Evolutionary conservation across 23 tunicate species (phyloP), one percentile per base, ranked within the genome.

Genomic region (Halocynthia roretzi): DNA sequence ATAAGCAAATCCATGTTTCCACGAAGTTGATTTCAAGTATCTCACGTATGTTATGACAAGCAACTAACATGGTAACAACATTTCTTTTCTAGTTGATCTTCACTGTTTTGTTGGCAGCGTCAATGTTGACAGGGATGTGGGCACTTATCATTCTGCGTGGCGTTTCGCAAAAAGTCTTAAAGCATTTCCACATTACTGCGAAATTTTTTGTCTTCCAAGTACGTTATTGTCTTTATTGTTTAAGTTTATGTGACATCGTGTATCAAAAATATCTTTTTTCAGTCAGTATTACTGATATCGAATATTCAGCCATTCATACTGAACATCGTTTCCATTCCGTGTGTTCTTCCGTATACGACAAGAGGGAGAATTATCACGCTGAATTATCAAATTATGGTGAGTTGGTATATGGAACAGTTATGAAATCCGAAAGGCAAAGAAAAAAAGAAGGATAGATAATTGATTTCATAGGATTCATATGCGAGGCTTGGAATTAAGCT

Each of bases 111-210:
- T 40, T 91, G 31, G 85, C 88, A 7, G 58, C 80, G 49, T 91
- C 97, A 5, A 91, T 91, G 97, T n/a, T 91, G 77, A 68, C 81
- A 31, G 97, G 97, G 7, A 87, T 91, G 82, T 91, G 97, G 97
- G 97, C 97, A 4, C 70, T 91, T 22, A 85, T 91, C 60, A 91
- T 91, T 53, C 67, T 91, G 6, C 67, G 97, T 51, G 83, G 69
- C 18, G 84, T 85, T 12, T 85, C 97, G 0, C 71, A 68, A 7
- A 71, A 55, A 6, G 76, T 81, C 54, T 64, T 91, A 14, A 58
- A 53, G n/a, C 76, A 67, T 22, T 91, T 44, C 58, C 83, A 85
- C n/a, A 66, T 81, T 18, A 85, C 87, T 6, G 97, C 81, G 66
- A 91, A 91, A 63, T 91, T 86, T 57, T 81, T 91, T 49, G 31